phyloP scores from a whole-genome alignment of 2,797 vertebrate genomes.

The Schizopygopsis pylzovi region DNA sequence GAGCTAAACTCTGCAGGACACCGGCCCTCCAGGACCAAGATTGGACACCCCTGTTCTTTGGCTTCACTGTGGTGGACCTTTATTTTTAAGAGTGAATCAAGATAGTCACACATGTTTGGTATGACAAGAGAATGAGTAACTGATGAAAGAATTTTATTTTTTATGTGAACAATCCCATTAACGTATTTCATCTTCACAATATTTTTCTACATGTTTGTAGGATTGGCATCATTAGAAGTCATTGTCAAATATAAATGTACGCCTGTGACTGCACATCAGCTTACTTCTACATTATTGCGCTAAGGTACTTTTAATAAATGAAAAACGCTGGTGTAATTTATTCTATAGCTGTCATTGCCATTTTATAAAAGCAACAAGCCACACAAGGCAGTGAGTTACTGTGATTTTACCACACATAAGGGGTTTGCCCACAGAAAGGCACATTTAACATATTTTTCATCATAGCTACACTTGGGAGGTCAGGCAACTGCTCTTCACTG shows the following conservation, averaged over 20 bases:
- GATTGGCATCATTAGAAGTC: neutral
- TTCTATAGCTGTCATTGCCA: neutral
- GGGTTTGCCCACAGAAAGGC: neutral
- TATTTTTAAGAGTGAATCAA: neutral
- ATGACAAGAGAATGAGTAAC: neutral
- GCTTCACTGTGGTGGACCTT: neutral
- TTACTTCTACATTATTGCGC: neutral
- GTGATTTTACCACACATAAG: neutral
- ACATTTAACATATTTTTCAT: slow-evolving; percentile 18
- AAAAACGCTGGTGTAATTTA: neutral
- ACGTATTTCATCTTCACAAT: neutral
- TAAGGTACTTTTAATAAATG: neutral
- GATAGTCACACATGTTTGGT: neutral
- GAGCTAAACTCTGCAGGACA: too few species aligned
- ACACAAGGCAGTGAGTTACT: neutral
- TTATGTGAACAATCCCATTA: neutral
- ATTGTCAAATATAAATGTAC: neutral
- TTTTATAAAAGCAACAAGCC: slow-evolving; percentile 1
- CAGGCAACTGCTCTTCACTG: slow-evolving; percentile 12
- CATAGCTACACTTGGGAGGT: slow-evolving; percentile 9
- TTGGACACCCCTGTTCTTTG: neutral
- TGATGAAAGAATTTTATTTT: neutral
- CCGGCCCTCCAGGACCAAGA: too few species aligned
- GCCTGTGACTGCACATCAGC: neutral
- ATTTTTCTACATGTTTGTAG: neutral